These are phyloP conservation scores for Lepidothrix coronata DNA, from an alignment of 2,113 vertebrate genomes.

Conservation along the genomic window DNA sequence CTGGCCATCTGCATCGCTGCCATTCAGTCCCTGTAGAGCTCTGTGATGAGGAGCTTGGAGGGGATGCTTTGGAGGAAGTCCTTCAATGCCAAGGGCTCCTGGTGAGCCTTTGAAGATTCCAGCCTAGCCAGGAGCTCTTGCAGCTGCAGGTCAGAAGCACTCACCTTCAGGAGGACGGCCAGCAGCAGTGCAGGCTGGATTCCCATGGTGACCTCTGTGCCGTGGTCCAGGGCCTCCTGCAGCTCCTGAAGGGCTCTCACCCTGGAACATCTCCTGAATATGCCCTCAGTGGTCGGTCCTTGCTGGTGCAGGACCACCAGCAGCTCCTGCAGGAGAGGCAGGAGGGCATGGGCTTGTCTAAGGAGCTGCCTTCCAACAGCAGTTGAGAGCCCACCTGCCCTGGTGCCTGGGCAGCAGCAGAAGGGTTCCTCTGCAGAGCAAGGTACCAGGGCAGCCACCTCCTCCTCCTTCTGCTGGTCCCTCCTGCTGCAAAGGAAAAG, in stretches of 20 bases:
- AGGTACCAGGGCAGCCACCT: too few relatives aligned
- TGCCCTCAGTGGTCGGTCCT: not conserved
- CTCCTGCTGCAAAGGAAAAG: not conserved
- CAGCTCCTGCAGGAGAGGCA: not conserved
- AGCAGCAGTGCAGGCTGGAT: not conserved
- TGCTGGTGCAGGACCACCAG: not conserved
- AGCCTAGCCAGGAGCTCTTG: not conserved
- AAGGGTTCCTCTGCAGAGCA: not conserved
- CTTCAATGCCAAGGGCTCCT: not conserved
- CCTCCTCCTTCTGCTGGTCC: not conserved
- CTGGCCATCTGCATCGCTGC: not conserved
- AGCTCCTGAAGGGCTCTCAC: not conserved
- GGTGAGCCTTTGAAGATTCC: not conserved
- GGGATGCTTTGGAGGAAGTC: not conserved
- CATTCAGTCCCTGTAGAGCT: not conserved
- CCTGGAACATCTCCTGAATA: not conserved
- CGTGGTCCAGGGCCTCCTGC: rapidly evolving
- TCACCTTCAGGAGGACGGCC: not conserved
- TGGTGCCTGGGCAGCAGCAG: not conserved
- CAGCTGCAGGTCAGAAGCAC: not conserved
- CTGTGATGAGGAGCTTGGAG: rapidly evolving
- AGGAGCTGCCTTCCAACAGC: not conserved
- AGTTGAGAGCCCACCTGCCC: not conserved
- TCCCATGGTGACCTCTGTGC: not conserved
- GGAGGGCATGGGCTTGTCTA: not conserved